These are phyloP conservation scores for Trematocara nigrifrons DNA, from an alignment of 2,113 vertebrate species.

Conservation along the genomic window DNA sequence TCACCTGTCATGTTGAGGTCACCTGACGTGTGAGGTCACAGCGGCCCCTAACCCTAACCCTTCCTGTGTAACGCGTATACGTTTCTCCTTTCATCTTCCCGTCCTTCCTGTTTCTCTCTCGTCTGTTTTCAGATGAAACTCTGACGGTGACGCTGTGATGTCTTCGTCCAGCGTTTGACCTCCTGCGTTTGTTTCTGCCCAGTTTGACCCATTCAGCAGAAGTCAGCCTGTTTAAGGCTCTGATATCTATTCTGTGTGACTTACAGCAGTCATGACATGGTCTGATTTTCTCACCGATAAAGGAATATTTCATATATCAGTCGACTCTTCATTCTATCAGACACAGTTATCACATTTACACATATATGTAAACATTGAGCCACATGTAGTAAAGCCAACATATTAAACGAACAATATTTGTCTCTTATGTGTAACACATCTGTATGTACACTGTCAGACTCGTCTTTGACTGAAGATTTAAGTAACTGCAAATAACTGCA, in stretches of 20 bases:
- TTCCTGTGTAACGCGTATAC: not conserved
- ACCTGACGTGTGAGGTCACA: not conserved
- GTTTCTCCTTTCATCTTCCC: not conserved
- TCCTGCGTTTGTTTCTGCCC: not conserved
- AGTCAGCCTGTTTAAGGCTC: not conserved
- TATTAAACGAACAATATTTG: fast-evolving
- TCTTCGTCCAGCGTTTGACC: not conserved
- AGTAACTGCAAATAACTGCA: not conserved
- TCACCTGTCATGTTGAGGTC: not conserved
- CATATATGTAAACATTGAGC: fast-evolving
- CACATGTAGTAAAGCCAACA: fast-evolving
- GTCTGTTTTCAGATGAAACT: not conserved
- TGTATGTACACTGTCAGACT: fast-evolving
- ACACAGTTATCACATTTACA: not conserved
- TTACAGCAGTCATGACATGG: not conserved
- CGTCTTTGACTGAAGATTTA: fast-evolving
- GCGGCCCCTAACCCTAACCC: too few relatives aligned
- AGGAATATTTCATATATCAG: not conserved
- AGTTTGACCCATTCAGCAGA: not conserved
- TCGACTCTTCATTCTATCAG: not conserved
- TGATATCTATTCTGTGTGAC: not conserved
- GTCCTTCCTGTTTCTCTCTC: not conserved
- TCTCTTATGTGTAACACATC: fast-evolving
- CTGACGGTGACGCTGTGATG: not conserved
- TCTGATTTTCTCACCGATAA: not conserved